Evolutionary conservation across 2,797 vertebrate species (phyloP), one percentile per base, ranked within the genome.

Genomic region (Channallabes apus): DNA sequence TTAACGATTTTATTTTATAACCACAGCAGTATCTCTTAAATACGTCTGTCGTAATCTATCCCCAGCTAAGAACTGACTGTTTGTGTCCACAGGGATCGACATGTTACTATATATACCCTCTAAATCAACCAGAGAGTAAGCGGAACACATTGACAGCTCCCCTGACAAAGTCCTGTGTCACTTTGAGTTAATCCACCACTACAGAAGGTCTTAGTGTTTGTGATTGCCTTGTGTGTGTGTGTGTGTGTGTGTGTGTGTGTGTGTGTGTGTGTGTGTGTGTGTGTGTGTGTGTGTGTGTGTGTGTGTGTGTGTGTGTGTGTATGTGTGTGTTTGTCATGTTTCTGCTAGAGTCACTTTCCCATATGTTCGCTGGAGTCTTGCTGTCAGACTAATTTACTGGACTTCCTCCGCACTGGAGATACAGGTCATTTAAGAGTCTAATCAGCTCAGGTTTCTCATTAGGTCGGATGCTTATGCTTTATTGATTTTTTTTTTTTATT

Each of bases 331-430:
- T 62, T 78, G 80, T 79, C 35, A 27, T 76, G 75, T 77, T 58
- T 59, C 17, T 58, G 17, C 56, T 20, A 61, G 29, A 35, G 41
- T 29, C n/a, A 68, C 78, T 82, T 71, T 81, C 24, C 73, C 54
- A 46, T 68, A 82, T 82, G 54, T 86, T 82, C 86, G 82, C 82
- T 32, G 77, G 85, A 87, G 69, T 62, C 73, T 59, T 54, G 12
- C 79, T 84, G 82, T 87, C 84, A 88, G 78, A 86, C 76, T 83
- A 72, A 82, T 78, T 85, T 18, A 56, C 62, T 65, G 78, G 65
- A 72, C 62, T 80, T 62, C 61, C 62, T 18, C 64, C 85, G 59
- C 71, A 73, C 68, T 83, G 80, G 18, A 27, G 67, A 35, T 46
- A 35, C 80, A 82, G 56, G 61, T 82, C 62, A 82, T 76, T 41